Evolutionary conservation across 2,797 vertebrate species (phyloP).

Genomic region (Sebastes itinus): DNA sequence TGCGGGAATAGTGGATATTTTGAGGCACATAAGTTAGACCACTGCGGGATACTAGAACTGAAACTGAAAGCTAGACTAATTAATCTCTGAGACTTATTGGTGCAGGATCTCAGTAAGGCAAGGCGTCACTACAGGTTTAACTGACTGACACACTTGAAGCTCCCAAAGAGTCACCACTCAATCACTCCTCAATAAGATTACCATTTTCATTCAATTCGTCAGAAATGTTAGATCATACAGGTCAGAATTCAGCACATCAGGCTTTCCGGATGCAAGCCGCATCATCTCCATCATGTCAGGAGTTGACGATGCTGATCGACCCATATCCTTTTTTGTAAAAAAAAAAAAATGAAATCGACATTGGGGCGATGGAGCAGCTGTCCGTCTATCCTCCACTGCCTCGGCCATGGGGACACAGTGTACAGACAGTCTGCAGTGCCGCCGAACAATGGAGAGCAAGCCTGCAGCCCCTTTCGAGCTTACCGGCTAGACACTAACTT

Average conservation of each 20-base stretch:
- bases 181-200: not conserved
- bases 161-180: not conserved
- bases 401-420: constrained; percentile 64
- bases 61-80: not conserved
- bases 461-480: constrained; percentile 39
- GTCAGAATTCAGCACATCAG: not conserved
- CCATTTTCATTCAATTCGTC: not conserved
- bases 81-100: not conserved
- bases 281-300: not conserved
- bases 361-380: constrained; percentile 14
- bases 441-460: constrained; percentile 67
- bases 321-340: not conserved
- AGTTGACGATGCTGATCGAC: not conserved
- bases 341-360: not conserved
- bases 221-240: not conserved
- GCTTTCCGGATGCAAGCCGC: not conserved
- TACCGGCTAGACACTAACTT: constrained; percentile 31
- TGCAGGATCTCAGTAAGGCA: not conserved
- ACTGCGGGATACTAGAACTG: not conserved
- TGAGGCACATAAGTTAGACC: not conserved
- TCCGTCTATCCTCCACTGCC: constrained; percentile 47
- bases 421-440: constrained; percentile 60
- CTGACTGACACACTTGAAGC: not conserved
- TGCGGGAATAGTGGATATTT: not conserved
- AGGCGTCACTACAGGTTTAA: not conserved